Evolutionary conservation across 2,888 invertebrate species (phyloP), one percentile per base, ranked within the genome.

Genomic region (Melangyna quadrimaculata): DNA sequence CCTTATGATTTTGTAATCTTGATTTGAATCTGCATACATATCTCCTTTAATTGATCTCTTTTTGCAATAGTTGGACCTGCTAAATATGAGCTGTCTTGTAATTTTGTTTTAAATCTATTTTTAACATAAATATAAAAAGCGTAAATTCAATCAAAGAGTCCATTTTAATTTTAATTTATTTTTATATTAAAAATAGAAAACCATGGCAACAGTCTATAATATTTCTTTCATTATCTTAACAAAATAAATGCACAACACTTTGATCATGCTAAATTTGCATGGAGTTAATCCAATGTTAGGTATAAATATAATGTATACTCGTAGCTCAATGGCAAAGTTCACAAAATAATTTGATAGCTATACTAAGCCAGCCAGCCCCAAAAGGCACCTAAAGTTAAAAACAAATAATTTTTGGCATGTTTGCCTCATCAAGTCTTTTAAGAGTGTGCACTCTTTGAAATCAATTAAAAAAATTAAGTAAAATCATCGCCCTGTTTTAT

Each of bases 391-490:
- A 43, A 57, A 69, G 9, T 14, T n/a, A 45, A 35, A 48, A 45
- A 65, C 57, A 57, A 78, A 55, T n/a, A 29, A n/a, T 35, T 35
- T 17, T 29, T 32, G 17, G 40, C 40, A 55, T 73, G 73, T 55
- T 69, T 65, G 43, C 14, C n/a, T n/a, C 35, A 40, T 14, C 48
- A 22, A n/a, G 48, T 43, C n/a, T 51, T n/a, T 61, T 29, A 24
- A 22, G 27, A 53, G 65, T 57, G 57, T 67, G 65, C 74, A 84
- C 83, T 84, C 83, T 84, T 84, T 84, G 74, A 79, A 75, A 67
- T 81, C 35, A 65, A 75, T 71, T 51, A 75, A 79, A 61, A 45
- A 45, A 32, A 48, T 32, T 17, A n/a, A 55, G 7, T 45, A 53
- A n/a, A n/a, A 43, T 51, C 1, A 10, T 19, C 9, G 8, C 17